Evolutionary conservation across 2,797 vertebrate genomes (phyloP), one percentile per base, ranked within the genome.

Genomic region (Taeniopygia guttata): DNA sequence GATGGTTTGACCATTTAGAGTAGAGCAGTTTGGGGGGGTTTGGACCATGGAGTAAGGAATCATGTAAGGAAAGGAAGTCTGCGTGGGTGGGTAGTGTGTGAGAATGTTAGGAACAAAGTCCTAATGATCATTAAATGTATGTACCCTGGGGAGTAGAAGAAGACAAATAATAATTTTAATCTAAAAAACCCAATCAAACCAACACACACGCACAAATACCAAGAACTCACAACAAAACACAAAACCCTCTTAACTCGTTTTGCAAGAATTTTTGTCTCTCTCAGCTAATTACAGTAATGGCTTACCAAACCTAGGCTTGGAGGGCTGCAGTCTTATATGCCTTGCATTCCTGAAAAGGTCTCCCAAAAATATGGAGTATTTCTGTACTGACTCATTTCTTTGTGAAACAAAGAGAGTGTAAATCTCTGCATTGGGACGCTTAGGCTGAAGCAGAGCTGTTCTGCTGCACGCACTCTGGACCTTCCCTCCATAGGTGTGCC

Each of bases 401-500:
- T 55, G 68, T 75, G 72, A 59, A 52, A 40, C 42, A n/a, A 56
- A 46, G 63, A 36, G 38, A 4, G 55, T 10, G 32, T 43, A 38
- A 30, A 32, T 56, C 59, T 60, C 30, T 22, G 54, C 42, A 1
- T 4, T 32, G 54, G 36, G 32, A 10, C n/a, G n/a, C 40, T 5
- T 4, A 2, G 2, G 55, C 81, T 59, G 45, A 10, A 12, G 19
- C 40, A 27, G 32, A 22, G 27, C 22, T 56, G 5, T 4, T 60
- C 46, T 23, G n/a, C 43, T 29, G 58, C 9, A 0, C 64, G 14
- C 30, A 16, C 32, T 30, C 9, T 0, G 21, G 63, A 5, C 30
- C 8, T 63, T 51, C 16, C 5, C n/a, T 40, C 2, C 0, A 4
- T 4, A 23, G 19, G 1, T 9, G 5, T 2, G 0, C 13, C 42